Evolutionary conservation across 2,888 invertebrate genomes (phyloP), one percentile per base, ranked within the genome.

Genomic region (Pantelozetes paolii): DNA sequence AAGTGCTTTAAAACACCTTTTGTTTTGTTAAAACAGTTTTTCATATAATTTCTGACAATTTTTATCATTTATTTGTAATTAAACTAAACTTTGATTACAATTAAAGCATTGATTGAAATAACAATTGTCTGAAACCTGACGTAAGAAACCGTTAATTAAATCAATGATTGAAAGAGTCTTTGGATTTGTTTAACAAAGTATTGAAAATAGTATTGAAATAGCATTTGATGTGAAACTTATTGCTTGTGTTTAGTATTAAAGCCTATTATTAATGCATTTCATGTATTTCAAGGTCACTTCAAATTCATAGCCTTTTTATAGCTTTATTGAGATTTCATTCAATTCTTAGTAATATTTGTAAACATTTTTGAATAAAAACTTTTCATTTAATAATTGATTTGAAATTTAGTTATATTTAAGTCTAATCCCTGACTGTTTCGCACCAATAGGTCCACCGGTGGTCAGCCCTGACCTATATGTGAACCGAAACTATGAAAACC

Each of bases 401-500:
- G n/a, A n/a, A n/a, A n/a, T n/a, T n/a, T n/a, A n/a, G n/a, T n/a
- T n/a, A n/a, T n/a, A n/a, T n/a, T n/a, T n/a, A 36, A 36, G 6
- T 8, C 9, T 36, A 36, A 36, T 8, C 36, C 36, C 5, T 36
- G 5, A 8, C 1, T 6, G 2, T 26, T 57, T 13, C 28, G n/a
- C 26, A 6, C n/a, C 8, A 9, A 26, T 23, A 69, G 69, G 69
- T 8, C 69, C 69, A 42, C 42, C 69, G 40, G 69, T 69, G 69
- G 69, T 69, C 6, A 69, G 69, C 69, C 11, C 40, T 69, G 69
- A 69, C 18, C 26, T 42, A 11, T 69, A 69, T 45, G 23, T n/a
- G 28, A 40, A 23, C 26, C 15, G 42, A 26, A 69, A 32, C 13
- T 69, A 69, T 69, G 42, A 69, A 20, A 69, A 69, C 23, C 69